These are phyloP conservation scores for Liodrosophila aerea DNA, from an alignment of 2,888 invertebrate genomes.

Conservation along the genomic window DNA sequence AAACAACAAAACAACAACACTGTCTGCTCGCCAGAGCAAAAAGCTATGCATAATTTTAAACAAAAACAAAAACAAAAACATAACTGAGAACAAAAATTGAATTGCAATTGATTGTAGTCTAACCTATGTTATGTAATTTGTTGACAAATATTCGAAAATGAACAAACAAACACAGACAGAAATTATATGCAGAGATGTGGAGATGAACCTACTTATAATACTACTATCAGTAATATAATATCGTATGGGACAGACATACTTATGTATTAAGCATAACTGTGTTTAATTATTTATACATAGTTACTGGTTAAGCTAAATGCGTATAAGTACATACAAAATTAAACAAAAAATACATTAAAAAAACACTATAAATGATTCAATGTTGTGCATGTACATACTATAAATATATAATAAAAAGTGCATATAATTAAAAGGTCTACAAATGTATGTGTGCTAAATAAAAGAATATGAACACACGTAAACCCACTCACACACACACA, in stretches of 20 bases:
- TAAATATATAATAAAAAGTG: conserved; percentile 25
- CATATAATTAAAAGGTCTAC: conserved; percentile 61
- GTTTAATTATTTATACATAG: conserved; percentile 72
- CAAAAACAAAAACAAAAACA: conserved; percentile 27
- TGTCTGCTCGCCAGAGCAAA: conserved; percentile 52
- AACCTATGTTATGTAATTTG: conserved; percentile 34
- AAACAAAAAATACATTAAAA: conserved; percentile 18
- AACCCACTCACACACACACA: conserved; percentile 28
- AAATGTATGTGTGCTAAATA: conserved; percentile 55
- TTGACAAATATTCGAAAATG: conserved; percentile 32
- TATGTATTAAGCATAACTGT: conserved; percentile 67
- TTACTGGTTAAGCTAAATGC: conserved; percentile 62
- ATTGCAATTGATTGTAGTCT: conserved; percentile 52
- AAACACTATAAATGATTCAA: conserved; percentile 68
- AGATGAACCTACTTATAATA: conserved; percentile 36
- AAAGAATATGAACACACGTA: conserved; percentile 36
- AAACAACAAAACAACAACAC: conserved; percentile 50
- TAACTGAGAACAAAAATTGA: conserved; percentile 26
- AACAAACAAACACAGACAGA: conserved; percentile 12
- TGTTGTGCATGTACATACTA: conserved; percentile 76
- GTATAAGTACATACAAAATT: conserved; percentile 49
- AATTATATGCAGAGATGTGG: conserved; percentile 12
- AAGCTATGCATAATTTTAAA: conserved; percentile 57
- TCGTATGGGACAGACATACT: conserved; percentile 38
- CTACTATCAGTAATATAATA: conserved; percentile 37